Percentiles rank a stretch among this genome's conserved stretches.
Conservation (phyloP, 2,113 vertebrate species). For the Panthera tigris region DNA sequence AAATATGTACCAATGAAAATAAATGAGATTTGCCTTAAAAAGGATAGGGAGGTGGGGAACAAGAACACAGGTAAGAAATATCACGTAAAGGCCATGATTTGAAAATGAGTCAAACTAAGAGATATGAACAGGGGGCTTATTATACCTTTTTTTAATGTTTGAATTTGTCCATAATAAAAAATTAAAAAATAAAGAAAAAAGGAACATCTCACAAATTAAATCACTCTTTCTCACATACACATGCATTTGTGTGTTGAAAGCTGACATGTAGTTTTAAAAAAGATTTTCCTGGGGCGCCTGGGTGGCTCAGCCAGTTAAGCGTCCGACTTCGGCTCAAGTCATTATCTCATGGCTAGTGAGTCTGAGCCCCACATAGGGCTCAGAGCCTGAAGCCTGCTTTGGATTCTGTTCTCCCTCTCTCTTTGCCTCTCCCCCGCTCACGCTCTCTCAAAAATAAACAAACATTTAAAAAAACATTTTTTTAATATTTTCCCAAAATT, state of each 20-base stretch:
- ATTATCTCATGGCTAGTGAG: too few species aligned
- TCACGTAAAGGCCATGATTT: not conserved
- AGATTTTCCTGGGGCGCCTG: not conserved
- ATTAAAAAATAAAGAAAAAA: not conserved
- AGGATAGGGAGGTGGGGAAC: not conserved
- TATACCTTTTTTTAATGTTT: not conserved
- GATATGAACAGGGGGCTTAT: not conserved
- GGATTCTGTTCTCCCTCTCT: too few species aligned
- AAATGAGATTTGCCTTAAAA: conserved; percentile 5
- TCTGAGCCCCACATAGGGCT: too few species aligned
- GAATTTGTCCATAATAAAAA: not conserved
- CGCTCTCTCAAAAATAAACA: too few species aligned
- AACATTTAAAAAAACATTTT: too few species aligned
- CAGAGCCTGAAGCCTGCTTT: too few species aligned
- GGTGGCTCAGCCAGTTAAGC: too few species aligned
- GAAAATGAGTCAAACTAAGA: not conserved
- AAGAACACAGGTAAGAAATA: not conserved
- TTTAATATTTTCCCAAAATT: not conserved
- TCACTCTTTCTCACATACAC: not conserved
- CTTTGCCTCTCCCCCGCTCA: too few species aligned
- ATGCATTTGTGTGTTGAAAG: not conserved
- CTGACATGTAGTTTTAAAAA: not conserved
- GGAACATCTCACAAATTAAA: not conserved
- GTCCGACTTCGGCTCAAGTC: too few species aligned
- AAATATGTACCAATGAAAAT: not conserved